Percentiles rank a stretch among this genome's conserved stretches.
phyloP scores from a whole-genome alignment of 1,140 invertebrate genomes.

The Pinna nobilis region DNA sequence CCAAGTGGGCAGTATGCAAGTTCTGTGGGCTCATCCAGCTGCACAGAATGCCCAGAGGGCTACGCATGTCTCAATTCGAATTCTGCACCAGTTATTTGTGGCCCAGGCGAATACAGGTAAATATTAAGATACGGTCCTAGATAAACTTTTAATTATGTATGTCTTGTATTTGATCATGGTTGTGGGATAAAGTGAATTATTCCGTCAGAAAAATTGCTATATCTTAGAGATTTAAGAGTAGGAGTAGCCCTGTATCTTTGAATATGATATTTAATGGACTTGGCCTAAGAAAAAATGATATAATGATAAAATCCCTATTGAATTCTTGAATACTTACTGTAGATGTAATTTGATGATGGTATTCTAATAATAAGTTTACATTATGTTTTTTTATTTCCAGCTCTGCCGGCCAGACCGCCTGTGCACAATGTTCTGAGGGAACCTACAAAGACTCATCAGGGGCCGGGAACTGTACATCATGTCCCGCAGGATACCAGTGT shows the following conservation, averaged over 20 bases:
- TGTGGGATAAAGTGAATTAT: no score
- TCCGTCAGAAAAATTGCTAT: no score
- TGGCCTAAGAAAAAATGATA: neutral
- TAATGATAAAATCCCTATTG: neutral
- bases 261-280: neutral
- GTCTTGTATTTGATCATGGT: no score
- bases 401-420: slow-evolving; percentile 36
- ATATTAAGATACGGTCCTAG: no score
- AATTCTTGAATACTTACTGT: neutral
- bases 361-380: neutral
- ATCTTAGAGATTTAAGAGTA: no score
- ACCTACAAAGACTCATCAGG: slow-evolving; percentile 40
- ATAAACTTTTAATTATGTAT: no score
- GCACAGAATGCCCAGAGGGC: slow-evolving; percentile 62
- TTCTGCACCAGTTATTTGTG: slow-evolving; percentile 51
- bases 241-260: no score
- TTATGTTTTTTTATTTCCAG: neutral
- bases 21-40: slow-evolving; percentile 45
- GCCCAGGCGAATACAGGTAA: slow-evolving; percentile 52
- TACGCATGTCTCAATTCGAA: slow-evolving; percentile 46
- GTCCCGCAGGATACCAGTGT: slow-evolving; percentile 58
- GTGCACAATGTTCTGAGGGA: slow-evolving; percentile 58
- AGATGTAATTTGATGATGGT: neutral
- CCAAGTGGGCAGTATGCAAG: slow-evolving; percentile 47
- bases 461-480: slow-evolving; percentile 41